A percentile compares a stretch with the other conserved stretches of the same genome.
Conservation (phyloP, 2,113 vertebrate species). For the Grus americana region DNA sequence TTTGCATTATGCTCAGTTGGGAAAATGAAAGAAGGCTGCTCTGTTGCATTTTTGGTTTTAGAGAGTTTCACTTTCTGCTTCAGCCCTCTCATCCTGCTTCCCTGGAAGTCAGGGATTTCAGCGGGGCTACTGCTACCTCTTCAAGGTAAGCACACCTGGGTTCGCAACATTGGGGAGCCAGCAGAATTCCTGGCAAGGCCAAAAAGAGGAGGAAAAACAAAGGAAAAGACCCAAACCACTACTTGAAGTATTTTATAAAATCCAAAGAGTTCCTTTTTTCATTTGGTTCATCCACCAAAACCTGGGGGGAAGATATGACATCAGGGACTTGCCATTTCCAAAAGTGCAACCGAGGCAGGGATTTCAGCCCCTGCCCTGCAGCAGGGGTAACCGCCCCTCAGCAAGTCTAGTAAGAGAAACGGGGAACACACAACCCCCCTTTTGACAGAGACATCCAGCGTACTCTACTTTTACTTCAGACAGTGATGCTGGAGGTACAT, state of each 20-base stretch:
- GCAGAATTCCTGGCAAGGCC: neutral
- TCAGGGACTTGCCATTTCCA: neutral
- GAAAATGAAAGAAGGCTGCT: constrained; percentile 46
- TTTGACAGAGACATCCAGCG: neutral
- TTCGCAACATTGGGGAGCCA: neutral
- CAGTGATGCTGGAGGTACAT: neutral
- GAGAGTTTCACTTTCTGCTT: constrained; percentile 62
- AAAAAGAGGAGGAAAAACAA: fast-evolving
- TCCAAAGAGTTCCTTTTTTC: neutral
- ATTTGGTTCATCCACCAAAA: neutral
- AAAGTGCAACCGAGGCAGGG: neutral
- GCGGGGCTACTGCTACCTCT: neutral
- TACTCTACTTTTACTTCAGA: neutral
- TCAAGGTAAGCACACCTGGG: neutral
- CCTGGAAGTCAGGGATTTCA: constrained; percentile 24
- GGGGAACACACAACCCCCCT: neutral
- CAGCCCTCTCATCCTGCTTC: constrained; percentile 28
- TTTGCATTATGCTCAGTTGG: constrained; percentile 21
- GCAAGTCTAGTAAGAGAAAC: neutral
- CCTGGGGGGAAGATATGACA: neutral
- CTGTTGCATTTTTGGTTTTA: constrained; percentile 2
- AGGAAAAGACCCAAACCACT: neutral
- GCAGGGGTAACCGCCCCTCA: neutral
- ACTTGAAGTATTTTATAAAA: neutral
- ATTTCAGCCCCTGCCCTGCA: neutral